These are phyloP conservation scores for Camptogramma bilineatum DNA, from an alignment of 2,888 invertebrate genomes.

Conservation along the genomic window DNA sequence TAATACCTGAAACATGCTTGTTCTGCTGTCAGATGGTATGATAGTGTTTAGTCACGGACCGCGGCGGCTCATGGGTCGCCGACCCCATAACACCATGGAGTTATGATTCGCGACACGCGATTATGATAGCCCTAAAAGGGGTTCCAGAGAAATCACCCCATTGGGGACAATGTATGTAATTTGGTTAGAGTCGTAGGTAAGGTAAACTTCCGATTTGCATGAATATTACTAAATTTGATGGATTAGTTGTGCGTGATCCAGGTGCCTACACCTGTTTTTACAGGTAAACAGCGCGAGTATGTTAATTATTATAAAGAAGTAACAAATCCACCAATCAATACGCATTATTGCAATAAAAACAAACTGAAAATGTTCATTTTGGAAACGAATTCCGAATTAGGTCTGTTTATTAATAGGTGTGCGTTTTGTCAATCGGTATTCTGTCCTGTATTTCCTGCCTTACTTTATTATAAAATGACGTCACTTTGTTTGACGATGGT, in stretches of 20 bases:
- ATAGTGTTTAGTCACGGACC: slow-evolving; percentile 39
- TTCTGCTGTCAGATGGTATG: slow-evolving; percentile 19
- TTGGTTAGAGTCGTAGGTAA: background rate
- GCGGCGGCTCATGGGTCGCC: slow-evolving; percentile 44
- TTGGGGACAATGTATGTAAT: slow-evolving; percentile 21
- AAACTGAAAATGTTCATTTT: too few species aligned
- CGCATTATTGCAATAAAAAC: too few species aligned
- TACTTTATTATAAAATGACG: too few species aligned
- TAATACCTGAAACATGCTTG: slow-evolving; percentile 19
- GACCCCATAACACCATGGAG: slow-evolving; percentile 51
- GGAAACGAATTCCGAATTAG: too few species aligned
- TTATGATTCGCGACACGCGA: slow-evolving; percentile 56
- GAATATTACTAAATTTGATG: background rate
- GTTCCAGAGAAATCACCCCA: slow-evolving; percentile 21
- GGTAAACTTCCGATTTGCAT: background rate
- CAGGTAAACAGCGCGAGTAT: too few species aligned
- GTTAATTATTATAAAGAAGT: too few species aligned
- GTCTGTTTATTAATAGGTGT: too few species aligned
- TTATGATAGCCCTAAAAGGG: slow-evolving; percentile 33
- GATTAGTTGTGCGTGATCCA: background rate
- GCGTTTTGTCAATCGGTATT: too few species aligned
- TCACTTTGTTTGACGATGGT: too few species aligned
- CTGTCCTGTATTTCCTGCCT: too few species aligned
- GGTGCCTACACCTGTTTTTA: background rate
- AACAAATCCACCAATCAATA: too few species aligned